phyloP scores from a whole-genome alignment of 2,113 vertebrate species.

The Mustela nigripes region DNA sequence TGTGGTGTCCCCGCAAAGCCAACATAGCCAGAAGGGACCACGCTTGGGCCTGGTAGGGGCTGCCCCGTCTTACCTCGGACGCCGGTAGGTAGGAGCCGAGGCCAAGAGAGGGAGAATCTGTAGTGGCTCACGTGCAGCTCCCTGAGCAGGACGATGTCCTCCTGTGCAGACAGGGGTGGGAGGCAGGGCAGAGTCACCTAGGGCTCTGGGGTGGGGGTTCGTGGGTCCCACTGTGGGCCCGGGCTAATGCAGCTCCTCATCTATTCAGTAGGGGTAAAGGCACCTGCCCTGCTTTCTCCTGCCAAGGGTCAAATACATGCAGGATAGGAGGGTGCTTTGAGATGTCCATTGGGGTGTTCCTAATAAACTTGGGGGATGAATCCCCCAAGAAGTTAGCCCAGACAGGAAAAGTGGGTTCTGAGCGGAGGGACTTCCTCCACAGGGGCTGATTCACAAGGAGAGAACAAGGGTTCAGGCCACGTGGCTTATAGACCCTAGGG shows the following conservation, averaged over 20 bases:
- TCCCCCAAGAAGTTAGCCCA: neutral
- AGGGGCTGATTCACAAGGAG: neutral
- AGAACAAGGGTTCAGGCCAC: neutral
- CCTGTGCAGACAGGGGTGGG: conserved; percentile 85
- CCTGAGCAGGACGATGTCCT: conserved; percentile 93
- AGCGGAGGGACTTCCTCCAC: neutral
- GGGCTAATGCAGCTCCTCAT: neutral
- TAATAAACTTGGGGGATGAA: neutral
- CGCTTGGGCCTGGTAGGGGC: neutral
- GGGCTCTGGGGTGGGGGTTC: neutral
- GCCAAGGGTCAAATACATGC: neutral
- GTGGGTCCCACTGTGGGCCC: no score
- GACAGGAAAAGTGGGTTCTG: neutral
- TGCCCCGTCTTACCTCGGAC: conserved; percentile 89
- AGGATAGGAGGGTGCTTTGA: neutral
- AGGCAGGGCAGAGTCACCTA: neutral
- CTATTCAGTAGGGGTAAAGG: fast-evolving
- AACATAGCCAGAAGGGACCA: neutral
- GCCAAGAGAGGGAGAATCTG: conserved; percentile 96
- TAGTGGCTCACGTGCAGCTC: conserved; percentile 95
- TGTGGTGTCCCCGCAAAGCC: neutral
- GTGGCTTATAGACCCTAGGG: neutral
- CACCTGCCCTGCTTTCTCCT: neutral
- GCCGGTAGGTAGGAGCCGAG: conserved; percentile 94
- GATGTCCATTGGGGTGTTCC: neutral